Conservation (phyloP, 2,888 invertebrate genomes). For the Sycophila texana region DNA sequence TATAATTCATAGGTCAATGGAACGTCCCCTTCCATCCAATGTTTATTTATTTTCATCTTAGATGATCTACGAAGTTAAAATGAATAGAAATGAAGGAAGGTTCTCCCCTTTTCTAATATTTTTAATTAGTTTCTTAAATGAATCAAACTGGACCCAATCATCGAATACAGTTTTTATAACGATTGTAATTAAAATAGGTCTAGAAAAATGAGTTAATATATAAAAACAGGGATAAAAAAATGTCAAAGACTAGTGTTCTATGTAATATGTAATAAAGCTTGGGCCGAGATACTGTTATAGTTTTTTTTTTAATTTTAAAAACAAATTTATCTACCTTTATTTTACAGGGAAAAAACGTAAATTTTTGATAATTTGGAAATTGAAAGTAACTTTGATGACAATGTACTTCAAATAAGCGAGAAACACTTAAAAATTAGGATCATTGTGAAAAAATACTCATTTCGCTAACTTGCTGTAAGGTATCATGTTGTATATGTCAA, state of each 20-base stretch:
- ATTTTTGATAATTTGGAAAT: conserved; percentile 59
- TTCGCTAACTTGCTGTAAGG: conserved; percentile 66
- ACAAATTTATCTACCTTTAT: conserved; percentile 21
- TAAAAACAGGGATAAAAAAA: conserved; percentile 35
- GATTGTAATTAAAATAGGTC: conserved; percentile 34
- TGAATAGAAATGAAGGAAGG: conserved; percentile 25
- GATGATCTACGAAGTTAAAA: not conserved
- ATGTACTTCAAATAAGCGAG: conserved; percentile 52
- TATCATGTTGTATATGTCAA: conserved; percentile 72
- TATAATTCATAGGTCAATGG: conserved; percentile 30
- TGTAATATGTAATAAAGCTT: conserved; percentile 42
- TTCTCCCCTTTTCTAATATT: conserved; percentile 27
- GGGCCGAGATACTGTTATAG: conserved; percentile 18
- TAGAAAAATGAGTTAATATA: conserved; percentile 37
- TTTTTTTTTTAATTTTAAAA: not conserved
- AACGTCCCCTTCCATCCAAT: conserved; percentile 21
- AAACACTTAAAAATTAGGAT: conserved; percentile 56
- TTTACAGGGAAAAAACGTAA: conserved; percentile 8
- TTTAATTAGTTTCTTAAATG: conserved; percentile 36
- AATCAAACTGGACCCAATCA: conserved; percentile 37
- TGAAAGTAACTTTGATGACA: conserved; percentile 65
- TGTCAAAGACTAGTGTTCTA: conserved; percentile 34
- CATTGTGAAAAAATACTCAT: conserved; percentile 63
- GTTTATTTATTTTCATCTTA: conserved; percentile 30
- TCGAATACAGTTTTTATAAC: conserved; percentile 49